Conservation (phyloP, 30 jellyfish, hydroid and myxozoan genomes). For the Turritopsis dohrnii region DNA sequence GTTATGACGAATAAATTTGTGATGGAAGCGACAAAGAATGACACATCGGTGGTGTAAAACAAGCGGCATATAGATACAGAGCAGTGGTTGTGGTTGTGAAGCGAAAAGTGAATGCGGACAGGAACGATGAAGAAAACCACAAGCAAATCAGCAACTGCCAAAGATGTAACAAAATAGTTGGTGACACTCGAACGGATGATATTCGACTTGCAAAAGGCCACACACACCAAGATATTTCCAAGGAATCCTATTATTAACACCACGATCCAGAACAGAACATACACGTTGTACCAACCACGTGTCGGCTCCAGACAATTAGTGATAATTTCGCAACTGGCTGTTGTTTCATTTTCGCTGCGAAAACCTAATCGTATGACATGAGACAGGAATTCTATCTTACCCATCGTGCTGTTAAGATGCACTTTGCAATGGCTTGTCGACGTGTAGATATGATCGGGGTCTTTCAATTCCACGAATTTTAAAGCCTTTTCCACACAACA, state of each 20-base stretch:
- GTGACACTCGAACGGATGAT: slow-evolving; percentile 49
- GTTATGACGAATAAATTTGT: slow-evolving; percentile 68
- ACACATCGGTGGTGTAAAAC: slow-evolving; percentile 48
- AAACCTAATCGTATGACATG: neutral
- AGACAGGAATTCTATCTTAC: neutral
- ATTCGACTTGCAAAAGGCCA: slow-evolving; percentile 39
- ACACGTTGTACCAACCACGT: slow-evolving; percentile 25
- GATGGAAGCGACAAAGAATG: slow-evolving; percentile 55
- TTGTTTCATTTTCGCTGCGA: neutral
- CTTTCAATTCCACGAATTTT: neutral
- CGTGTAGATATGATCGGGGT: neutral
- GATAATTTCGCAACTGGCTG: neutral
- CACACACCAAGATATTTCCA: slow-evolving; percentile 43
- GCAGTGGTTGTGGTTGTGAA: slow-evolving; percentile 67
- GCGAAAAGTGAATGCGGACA: slow-evolving; percentile 34
- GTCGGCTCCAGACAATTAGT: slow-evolving; percentile 39
- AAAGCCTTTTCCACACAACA: slow-evolving; percentile 29
- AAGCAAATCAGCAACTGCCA: slow-evolving; percentile 59
- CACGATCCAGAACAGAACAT: slow-evolving; percentile 48
- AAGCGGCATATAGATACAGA: slow-evolving; percentile 47
- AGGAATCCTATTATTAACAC: slow-evolving; percentile 45
- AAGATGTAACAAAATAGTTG: slow-evolving; percentile 35
- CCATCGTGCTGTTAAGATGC: neutral
- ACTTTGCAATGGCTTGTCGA: slow-evolving; percentile 18
- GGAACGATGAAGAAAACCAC: slow-evolving; percentile 52